Conservation (phyloP, 2,888 invertebrate genomes). For the Oscheius sp. region DNA sequence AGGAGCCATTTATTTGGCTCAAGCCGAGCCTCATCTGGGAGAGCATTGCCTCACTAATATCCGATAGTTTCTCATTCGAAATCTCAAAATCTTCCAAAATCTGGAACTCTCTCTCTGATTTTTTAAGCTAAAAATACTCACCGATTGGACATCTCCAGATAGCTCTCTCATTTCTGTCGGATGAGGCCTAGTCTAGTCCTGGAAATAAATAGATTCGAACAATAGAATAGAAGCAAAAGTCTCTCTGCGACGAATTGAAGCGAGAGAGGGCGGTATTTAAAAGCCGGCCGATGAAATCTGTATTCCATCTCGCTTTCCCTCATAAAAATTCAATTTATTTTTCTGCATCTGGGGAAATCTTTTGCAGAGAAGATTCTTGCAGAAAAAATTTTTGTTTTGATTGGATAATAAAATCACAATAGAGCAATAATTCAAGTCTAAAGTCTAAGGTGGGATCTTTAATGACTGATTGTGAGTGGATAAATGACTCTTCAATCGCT, state of each 20-base stretch:
- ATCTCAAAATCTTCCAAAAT: constrained; percentile 53
- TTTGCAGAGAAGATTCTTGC: no score
- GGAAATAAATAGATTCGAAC: no score
- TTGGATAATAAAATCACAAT: no score
- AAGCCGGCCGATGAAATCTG: no score
- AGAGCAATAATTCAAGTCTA: no score
- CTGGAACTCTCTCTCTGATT: constrained; percentile 5
- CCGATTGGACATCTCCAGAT: background rate
- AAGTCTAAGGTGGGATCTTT: no score
- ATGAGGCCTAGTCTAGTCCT: background rate
- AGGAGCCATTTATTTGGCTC: constrained; percentile 45
- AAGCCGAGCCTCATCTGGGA: constrained; percentile 56
- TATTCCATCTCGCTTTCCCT: background rate
- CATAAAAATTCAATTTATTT: background rate
- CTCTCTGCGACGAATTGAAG: background rate
- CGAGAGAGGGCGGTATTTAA: background rate
- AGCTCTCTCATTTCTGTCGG: background rate
- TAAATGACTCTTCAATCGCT: no score
- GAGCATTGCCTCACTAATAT: constrained; percentile 63
- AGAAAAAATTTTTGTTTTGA: no score
- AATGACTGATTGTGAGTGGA: no score
- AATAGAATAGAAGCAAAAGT: background rate
- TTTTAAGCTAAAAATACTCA: background rate
- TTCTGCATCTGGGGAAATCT: background rate
- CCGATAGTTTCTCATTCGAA: constrained; percentile 55